Evolutionary conservation across 2,888 invertebrate genomes (phyloP), one percentile per base, ranked within the genome.

Genomic region (Orchesella flavescens): DNA sequence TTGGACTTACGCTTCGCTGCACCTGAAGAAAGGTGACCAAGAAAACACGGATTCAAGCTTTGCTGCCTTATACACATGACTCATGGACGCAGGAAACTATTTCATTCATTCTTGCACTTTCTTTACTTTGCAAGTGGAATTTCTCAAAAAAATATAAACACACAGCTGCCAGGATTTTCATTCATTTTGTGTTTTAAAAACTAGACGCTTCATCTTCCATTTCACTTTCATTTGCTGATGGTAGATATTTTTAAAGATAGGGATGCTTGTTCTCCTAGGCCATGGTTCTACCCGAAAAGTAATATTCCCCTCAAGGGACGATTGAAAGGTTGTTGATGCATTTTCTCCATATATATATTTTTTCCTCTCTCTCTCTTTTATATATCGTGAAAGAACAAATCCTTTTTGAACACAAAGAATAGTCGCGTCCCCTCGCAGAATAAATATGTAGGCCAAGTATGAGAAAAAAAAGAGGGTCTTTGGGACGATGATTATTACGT

Each of bases 81-180:
- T 75, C 75, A 75, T 49, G 12, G 19, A 15, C 1, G 1, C 2
- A 19, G 69, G 68, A 68, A 68, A 46, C n/a, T 65, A 15, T 77
- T 23, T 68, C 77, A 77, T 77, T 77, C 77, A 77, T 76, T 75
- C 59, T 63, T 3, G 23, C 1, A 3, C 13, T 65, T 24, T 7
- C 4, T 34, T 12, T 34, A 1, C 34, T 34, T n/a, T 1, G n/a
- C 68, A 68, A 19, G 68, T 68, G 24, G 7, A 43, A 15, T 44
- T n/a, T n/a, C 43, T 68, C 53, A 53, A 3, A 53, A 71, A 21
- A 34, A n/a, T 34, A 19, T n/a, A 2, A 34, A 4, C 2, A 34
- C 7, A 34, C 34, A 72, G 72, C 34, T 57, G 72, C 21, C 13
- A n/a, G n/a, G n/a, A 10, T 49, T 19, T 44, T 15, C 57, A 21